Evolutionary conservation across 2,888 invertebrate genomes (phyloP).

Genomic region (Muschampia plurimacula): DNA sequence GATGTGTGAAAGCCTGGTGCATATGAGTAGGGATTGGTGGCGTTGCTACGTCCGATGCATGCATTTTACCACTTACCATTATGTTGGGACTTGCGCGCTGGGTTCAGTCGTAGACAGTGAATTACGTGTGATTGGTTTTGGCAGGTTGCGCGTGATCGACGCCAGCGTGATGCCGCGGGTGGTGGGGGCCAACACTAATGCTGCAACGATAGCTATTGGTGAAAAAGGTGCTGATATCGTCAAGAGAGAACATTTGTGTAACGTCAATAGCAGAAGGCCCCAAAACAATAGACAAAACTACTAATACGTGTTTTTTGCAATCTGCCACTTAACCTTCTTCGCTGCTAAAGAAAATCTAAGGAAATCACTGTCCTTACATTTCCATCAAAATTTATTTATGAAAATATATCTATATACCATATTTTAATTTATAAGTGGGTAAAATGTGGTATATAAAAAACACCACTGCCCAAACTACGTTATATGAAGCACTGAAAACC

Average conservation of each 20-base stretch:
- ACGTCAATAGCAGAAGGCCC: neutral
- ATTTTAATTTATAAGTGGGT: too few relatives aligned
- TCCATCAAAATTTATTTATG: too few relatives aligned
- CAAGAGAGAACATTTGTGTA: conserved; percentile 29
- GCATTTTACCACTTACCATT: conserved; percentile 84
- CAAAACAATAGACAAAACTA: neutral
- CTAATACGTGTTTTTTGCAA: neutral
- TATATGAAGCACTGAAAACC: too few relatives aligned
- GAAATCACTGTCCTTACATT: too few relatives aligned
- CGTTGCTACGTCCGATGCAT: conserved; percentile 82
- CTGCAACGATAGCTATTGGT: conserved; percentile 51
- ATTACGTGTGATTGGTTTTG: conserved; percentile 50
- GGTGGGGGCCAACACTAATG: conserved; percentile 52
- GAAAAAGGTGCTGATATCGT: conserved; percentile 51
- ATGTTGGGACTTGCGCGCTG: conserved; percentile 59
- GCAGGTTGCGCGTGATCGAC: conserved; percentile 53
- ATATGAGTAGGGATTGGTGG: conserved; percentile 88
- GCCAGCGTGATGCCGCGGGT: conserved; percentile 51
- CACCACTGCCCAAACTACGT: too few relatives aligned
- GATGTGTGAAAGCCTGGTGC: conserved; percentile 60
- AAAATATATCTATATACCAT: too few relatives aligned
- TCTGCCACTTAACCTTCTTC: neutral
- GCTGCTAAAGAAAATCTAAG: too few relatives aligned
- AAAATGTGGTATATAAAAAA: too few relatives aligned
- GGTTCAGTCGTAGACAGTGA: conserved; percentile 40